Evolutionary conservation across 2,888 invertebrate species (phyloP), one percentile per base, ranked within the genome.

Genomic region (Hyppa rectilinea): DNA sequence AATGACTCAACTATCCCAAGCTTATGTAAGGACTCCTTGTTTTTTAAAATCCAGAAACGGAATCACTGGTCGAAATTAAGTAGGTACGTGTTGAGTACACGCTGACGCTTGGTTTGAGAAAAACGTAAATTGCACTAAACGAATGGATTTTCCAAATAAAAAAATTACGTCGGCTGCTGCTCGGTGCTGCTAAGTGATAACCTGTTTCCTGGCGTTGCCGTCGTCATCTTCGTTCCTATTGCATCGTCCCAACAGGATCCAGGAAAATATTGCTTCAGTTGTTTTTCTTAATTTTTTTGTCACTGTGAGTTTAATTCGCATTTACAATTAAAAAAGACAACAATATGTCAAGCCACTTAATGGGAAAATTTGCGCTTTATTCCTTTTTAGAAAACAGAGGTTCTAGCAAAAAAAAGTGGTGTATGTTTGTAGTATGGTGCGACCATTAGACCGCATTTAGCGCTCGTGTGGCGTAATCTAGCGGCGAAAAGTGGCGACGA

Each of bases 401-500:
- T 4, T 36, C 20, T n/a, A 9, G 17, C 4, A n/a, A 31, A 34
- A 26, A 50, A 34, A 1, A 1, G 12, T 3, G 29, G 14, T 12
- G 20, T 10, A 36, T 23, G 26, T 69, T 36, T 26, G 52, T 26
- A 20, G 26, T 45, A 50, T 26, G 50, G 29, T 56, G 40, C 14
- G 49, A 26, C n/a, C 49, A 53, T 64, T 68, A 65, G 36, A 38
- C 36, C 60, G 31, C 43, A 61, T 70, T 69, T 50, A 68, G 40
- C 38, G n/a, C 43, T 10, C n/a, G 5, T 17, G 56, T 80, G 53
- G 76, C 67, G 72, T 61, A 68, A 80, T 70, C 76, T 80, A 80
- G 60, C 50, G 66, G 52, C 26, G 63, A 53, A 31, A 71, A 65
- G 65, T 67, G 55, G 60, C 52, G 49, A 40, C 60, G 56, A 64